Percentiles rank a stretch among this genome's conserved stretches.
Evolutionary conservation across 2,888 invertebrate species (phyloP).

Genomic region (Eristalinus sepulchralis): DNA sequence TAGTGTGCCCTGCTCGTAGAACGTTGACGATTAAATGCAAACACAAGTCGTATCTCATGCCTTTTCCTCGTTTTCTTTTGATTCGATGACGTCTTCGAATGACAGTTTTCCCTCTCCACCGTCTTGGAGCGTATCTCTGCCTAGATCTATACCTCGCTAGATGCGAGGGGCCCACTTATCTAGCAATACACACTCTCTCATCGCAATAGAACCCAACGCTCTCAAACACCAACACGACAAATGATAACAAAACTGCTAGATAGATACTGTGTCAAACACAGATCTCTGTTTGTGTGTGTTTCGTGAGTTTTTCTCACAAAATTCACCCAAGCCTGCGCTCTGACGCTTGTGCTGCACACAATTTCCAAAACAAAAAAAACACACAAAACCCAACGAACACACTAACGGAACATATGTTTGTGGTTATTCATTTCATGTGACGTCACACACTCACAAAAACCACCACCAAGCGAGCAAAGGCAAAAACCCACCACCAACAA

Average conservation of each 20-base stretch:
- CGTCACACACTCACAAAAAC: conserved; percentile 46
- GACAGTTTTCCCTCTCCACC: not conserved
- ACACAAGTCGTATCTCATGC: conserved; percentile 4
- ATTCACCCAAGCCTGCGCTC: conserved; percentile 8
- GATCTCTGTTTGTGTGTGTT: not conserved
- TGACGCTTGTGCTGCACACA: not conserved
- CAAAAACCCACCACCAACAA: conserved; percentile 44
- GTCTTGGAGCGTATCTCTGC: not conserved
- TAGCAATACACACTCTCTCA: not conserved
- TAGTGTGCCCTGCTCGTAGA: not conserved
- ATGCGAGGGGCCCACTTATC: not conserved
- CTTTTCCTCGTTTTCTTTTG: not conserved
- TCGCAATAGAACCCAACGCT: not conserved
- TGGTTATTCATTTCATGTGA: conserved; percentile 45
- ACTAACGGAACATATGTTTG: conserved; percentile 66
- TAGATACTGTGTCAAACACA: conserved; percentile 14
- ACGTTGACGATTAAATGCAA: conserved; percentile 38
- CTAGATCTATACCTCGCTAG: not conserved
- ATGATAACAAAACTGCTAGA: not conserved
- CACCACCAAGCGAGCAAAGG: conserved; percentile 18
- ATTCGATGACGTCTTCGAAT: conserved; percentile 50
- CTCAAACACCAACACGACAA: not conserved
- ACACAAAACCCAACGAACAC: conserved; percentile 10
- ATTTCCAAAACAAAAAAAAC: not conserved
- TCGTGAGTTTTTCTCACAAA: conserved; percentile 2